phyloP scores from a whole-genome alignment of 2,888 invertebrate genomes.

The Rhabditophanes sp. region DNA sequence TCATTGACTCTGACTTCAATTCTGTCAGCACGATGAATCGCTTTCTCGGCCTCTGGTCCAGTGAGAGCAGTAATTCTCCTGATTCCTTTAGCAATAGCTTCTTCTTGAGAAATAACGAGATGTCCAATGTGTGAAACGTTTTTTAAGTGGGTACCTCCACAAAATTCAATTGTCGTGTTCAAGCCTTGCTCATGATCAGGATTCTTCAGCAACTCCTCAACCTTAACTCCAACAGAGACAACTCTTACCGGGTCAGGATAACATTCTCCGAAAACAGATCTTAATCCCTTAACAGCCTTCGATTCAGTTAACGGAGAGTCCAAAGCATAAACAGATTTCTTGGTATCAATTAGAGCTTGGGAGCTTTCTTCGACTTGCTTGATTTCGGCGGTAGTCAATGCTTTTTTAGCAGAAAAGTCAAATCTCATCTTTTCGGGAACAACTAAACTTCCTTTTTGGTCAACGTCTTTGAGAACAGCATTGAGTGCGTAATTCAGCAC shows the following conservation, averaged over 20 bases:
- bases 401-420: conserved; percentile 83
- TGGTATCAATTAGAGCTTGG: conserved; percentile 59
- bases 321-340: conserved; percentile 69
- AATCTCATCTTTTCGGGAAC: conserved; percentile 89
- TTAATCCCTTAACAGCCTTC: conserved; percentile 72
- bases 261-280: conserved; percentile 95
- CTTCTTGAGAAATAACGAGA: conserved; percentile 87
- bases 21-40: conserved; percentile 29
- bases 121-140: conserved; percentile 68
- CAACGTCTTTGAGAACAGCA: conserved; percentile 56
- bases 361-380: conserved; percentile 67
- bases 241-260: conserved; percentile 81
- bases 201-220: conserved; percentile 70
- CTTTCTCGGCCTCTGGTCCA: conserved; percentile 51
- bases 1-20: conserved; percentile 19
- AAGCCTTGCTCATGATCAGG: conserved; percentile 64
- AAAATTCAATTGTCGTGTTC: conserved; percentile 73
- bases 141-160: conserved; percentile 28
- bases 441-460: conserved; percentile 66
- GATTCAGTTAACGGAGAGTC: conserved; percentile 67
- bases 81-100: conserved; percentile 96
- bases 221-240: conserved; percentile 78
- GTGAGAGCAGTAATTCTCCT: conserved; percentile 88
- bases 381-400: conserved; percentile 65
- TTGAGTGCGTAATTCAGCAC: conserved; percentile 82